Evolutionary conservation across 2,888 invertebrate genomes (phyloP), one percentile per base, ranked within the genome.

Genomic region (Fragum sueziense): DNA sequence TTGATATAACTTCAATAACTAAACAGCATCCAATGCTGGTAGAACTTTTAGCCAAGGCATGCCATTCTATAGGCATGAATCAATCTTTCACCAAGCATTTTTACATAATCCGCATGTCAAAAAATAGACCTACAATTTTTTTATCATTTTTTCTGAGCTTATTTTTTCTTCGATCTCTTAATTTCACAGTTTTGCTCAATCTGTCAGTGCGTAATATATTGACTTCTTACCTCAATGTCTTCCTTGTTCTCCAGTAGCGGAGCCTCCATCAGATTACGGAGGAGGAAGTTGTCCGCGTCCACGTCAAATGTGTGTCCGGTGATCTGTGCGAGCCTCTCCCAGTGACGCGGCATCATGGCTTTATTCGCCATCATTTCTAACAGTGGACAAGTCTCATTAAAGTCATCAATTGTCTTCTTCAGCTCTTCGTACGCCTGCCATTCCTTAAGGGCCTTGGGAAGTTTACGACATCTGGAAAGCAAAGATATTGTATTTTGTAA

Each of bases 371-470:
- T 99, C 88, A 99, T 94, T 93, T 99, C 99, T 84, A 99, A 94
- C 33, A 99, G 94, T 0, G 98, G 98, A 91, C 98, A 98, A 96
- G 98, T 98, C 92, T 99, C 99, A 93, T 98, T 98, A 93, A 99
- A 99, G 92, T 99, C 98, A 91, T 99, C 98, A 81, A 99, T 98
- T 0, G 98, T 99, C 91, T 98, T 97, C 93, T 98, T 98, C 67
- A 99, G 94, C 0, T 98, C 98, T 92, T 97, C 97, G 94, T 98
- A 99, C 0, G 99, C 99, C 2, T 98, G 98, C 98, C 99, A 99
- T 92, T 99, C 98, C 88, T 95, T 95, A 80, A 95, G 90, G 17
- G 97, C 98, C 93, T 98, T 98, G 0, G 98, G 98, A 67, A 99
- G 94, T 93, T 98, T 98, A 22, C 98, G 95, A 91, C 98, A 99